Conservation (phyloP, 2,113 vertebrate genomes). For the Leucopsar rothschildi region DNA sequence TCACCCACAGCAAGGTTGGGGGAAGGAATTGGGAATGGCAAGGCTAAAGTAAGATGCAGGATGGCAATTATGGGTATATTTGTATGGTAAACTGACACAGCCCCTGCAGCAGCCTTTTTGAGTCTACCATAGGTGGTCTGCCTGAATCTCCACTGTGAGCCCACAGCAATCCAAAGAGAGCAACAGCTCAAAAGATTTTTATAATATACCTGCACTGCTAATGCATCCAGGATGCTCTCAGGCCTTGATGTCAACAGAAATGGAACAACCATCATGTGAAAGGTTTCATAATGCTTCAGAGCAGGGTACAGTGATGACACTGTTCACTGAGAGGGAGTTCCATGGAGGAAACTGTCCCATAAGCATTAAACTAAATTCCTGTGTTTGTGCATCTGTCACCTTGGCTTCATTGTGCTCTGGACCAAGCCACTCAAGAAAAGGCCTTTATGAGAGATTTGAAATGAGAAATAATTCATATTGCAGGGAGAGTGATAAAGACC, state of each 20-base stretch:
- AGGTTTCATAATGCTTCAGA: background rate
- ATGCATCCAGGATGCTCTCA: background rate
- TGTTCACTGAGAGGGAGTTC: background rate
- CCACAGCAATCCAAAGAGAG: background rate
- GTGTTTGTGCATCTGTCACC: background rate
- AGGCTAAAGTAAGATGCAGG: background rate
- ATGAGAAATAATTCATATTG: background rate
- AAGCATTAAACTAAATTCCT: background rate
- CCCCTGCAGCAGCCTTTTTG: background rate
- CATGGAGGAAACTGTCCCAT: background rate
- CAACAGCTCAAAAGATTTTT: background rate
- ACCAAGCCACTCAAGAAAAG: background rate
- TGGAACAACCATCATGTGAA: background rate
- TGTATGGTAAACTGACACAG: background rate
- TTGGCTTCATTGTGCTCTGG: accelerated
- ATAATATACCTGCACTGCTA: background rate
- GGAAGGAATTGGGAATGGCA: background rate
- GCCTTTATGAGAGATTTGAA: background rate
- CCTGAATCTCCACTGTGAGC: background rate
- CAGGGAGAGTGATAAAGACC: background rate
- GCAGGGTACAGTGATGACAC: too few species aligned
- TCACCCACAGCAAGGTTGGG: accelerated
- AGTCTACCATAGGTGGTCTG: background rate
- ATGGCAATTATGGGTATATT: background rate
- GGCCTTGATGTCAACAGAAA: background rate